phyloP scores from a whole-genome alignment of 2,797 vertebrate genomes.

The Ispidina lecontei region DNA sequence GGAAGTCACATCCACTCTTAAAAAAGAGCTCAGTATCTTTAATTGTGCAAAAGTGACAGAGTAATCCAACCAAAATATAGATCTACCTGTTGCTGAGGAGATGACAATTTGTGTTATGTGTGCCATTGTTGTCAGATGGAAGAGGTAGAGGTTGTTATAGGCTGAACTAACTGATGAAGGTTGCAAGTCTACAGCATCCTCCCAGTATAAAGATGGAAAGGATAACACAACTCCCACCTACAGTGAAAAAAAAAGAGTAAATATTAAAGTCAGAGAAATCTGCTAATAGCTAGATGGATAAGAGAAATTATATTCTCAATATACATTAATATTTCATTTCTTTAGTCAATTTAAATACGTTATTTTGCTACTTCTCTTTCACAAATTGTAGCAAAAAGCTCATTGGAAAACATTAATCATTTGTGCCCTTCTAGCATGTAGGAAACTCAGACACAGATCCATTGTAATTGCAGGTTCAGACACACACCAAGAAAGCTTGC shows the following conservation, averaged over 20 bases:
- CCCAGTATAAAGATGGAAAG: slow-evolving; percentile 93
- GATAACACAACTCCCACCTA: slow-evolving; percentile 93
- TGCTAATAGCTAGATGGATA: not conserved
- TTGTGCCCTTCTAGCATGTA: not conserved
- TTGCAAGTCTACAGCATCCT: slow-evolving; percentile 89
- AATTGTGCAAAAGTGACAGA: not conserved
- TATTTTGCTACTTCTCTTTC: not conserved
- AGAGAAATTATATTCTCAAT: not conserved
- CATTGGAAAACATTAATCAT: not conserved
- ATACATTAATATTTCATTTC: not conserved
- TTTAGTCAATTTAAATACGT: not conserved
- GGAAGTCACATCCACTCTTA: too few species aligned
- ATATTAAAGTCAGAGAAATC: not conserved
- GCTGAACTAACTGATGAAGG: slow-evolving; percentile 91
- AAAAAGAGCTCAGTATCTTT: too few species aligned
- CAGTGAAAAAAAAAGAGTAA: slow-evolving; percentile 5
- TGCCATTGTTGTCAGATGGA: slow-evolving; percentile 93
- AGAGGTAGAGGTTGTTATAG: slow-evolving; percentile 93
- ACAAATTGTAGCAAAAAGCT: not conserved
- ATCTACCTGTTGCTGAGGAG: slow-evolving; percentile 78
- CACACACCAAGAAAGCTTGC: not conserved
- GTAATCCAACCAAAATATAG: not conserved
- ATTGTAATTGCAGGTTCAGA: not conserved
- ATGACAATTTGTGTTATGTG: slow-evolving; percentile 92
- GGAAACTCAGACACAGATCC: not conserved